Percentiles rank a stretch among this genome's conserved stretches.
Evolutionary conservation across 2,797 vertebrate genomes (phyloP).

Genomic region (Paramormyrops hopkinsi): DNA sequence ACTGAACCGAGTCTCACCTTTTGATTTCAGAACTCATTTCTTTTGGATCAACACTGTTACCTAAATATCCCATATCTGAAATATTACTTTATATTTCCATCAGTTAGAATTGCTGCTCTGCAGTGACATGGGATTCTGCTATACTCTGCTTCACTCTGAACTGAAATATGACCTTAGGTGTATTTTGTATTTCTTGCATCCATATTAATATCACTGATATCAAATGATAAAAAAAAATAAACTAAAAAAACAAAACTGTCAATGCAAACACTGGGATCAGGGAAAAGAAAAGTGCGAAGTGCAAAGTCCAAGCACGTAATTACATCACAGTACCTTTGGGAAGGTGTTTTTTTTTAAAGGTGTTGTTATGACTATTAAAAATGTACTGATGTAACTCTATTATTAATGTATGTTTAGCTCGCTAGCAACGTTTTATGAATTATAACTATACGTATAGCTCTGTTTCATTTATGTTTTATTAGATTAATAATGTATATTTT

Average conservation of each 20-base stretch:
- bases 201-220: too few relatives aligned
- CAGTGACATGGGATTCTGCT: neutral
- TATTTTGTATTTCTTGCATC: neutral
- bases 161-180: neutral
- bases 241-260: neutral
- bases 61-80: neutral
- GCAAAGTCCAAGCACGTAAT: neutral
- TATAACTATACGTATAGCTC: neutral
- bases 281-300: neutral
- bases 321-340: neutral
- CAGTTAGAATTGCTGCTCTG: neutral
- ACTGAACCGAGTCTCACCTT: neutral
- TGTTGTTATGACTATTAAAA: neutral
- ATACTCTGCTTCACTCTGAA: neutral
- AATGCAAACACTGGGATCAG: too few relatives aligned
- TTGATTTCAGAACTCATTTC: neutral
- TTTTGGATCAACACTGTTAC: neutral
- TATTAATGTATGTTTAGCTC: neutral
- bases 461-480: neutral
- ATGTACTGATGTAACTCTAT: neutral
- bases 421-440: neutral
- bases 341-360: neutral
- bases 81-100: neutral
- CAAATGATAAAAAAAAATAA: too few relatives aligned
- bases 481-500: neutral